Percentiles rank a stretch among this genome's conserved stretches.
phyloP scores from a whole-genome alignment of 2,888 invertebrate species.

The Tinea pellionella region DNA sequence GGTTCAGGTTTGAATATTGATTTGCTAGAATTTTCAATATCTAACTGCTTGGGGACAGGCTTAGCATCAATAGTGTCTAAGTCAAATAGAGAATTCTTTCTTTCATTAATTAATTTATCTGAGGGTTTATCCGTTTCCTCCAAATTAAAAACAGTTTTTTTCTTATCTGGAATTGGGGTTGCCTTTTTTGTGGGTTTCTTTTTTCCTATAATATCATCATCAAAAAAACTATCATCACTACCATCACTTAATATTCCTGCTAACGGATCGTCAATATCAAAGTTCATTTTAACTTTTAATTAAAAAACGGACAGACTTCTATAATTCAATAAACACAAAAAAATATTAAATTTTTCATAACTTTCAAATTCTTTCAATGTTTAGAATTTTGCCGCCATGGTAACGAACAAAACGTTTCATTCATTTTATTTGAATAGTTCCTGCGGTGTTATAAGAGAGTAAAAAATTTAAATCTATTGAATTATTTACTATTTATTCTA shows the following conservation, averaged over 20 bases:
- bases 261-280: constrained; percentile 72
- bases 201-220: constrained; percentile 66
- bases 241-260: constrained; percentile 76
- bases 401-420: not conserved
- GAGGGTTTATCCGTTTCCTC: constrained; percentile 27
- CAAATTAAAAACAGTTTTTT: constrained; percentile 51
- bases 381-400: constrained; percentile 10
- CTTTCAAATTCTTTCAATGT: not conserved
- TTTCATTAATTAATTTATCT: constrained; percentile 22
- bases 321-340: not conserved
- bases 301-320: no score
- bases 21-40: not conserved
- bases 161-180: constrained; percentile 38
- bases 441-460: no score
- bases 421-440: not conserved
- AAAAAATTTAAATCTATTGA: no score
- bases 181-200: constrained; percentile 45
- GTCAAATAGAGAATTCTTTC: constrained; percentile 32
- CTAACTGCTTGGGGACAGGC: constrained; percentile 28
- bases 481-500: no score
- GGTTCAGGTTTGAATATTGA: not conserved
- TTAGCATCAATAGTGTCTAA: constrained; percentile 29
- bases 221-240: constrained; percentile 79
- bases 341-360: not conserved
- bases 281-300: constrained; percentile 57